Evolutionary conservation across 2,113 vertebrate species (phyloP).

Genomic region (Semnornis frantzii): DNA sequence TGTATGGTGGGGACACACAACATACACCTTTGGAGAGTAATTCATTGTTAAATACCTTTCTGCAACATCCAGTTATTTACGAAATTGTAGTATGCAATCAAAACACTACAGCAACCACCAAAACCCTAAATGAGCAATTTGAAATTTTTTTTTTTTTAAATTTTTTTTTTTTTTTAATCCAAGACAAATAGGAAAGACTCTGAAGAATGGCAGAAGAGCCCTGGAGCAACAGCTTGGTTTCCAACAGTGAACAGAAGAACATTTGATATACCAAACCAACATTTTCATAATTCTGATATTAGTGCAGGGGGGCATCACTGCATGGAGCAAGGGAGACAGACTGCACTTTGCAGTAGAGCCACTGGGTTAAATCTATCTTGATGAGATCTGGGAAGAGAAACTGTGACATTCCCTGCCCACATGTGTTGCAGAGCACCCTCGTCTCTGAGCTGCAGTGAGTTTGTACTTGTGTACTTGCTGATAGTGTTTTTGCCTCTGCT

Average conservation of each 20-base stretch:
- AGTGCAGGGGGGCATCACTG: background rate
- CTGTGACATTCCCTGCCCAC: background rate
- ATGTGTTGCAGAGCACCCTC: background rate
- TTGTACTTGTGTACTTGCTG: background rate
- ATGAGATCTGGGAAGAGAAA: background rate
- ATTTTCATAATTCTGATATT: constrained; percentile 28
- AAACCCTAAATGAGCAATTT: background rate
- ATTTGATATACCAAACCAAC: background rate
- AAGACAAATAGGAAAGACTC: background rate
- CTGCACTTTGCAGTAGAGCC: background rate
- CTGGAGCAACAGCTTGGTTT: background rate
- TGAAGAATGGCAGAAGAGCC: background rate
- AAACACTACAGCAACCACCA: background rate
- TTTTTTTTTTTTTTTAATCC: background rate
- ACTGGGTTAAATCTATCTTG: background rate
- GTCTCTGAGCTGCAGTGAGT: background rate
- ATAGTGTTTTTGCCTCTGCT: background rate
- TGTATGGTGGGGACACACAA: background rate
- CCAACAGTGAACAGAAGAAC: background rate
- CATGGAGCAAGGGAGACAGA: background rate
- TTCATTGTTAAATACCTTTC: background rate
- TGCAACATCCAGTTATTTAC: background rate
- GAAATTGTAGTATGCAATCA: background rate
- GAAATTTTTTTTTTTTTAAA: too few relatives aligned
- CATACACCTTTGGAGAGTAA: background rate